A percentile compares a stretch with the other conserved stretches of the same genome.
Conservation (phyloP, 2,888 invertebrate species). For the Ophion obscuratus region DNA sequence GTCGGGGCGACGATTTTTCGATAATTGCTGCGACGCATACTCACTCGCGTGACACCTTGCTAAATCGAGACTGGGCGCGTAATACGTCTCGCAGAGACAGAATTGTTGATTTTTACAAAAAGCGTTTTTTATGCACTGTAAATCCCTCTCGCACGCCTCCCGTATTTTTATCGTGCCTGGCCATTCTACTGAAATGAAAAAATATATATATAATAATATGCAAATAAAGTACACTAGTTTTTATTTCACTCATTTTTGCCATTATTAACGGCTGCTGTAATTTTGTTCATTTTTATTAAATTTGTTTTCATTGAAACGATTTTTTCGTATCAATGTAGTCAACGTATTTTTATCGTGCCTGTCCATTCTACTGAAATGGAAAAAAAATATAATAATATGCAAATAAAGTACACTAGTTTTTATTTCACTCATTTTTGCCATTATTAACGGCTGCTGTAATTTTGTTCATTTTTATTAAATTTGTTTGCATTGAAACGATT, state of each 20-base stretch:
- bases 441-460: not conserved
- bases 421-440: not conserved
- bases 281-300: no score
- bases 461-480: no score
- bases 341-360: constrained; percentile 59
- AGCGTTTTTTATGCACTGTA: constrained; percentile 73
- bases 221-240: not conserved
- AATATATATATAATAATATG: not conserved
- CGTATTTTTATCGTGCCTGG: constrained; percentile 59
- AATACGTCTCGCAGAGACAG: constrained; percentile 73
- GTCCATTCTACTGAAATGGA: constrained; percentile 13
- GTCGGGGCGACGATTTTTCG: not conserved
- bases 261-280: not conserved
- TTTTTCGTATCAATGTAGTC: not conserved
- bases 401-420: not conserved
- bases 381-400: not conserved
- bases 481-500: no score
- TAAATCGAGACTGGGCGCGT: constrained; percentile 70
- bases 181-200: constrained; percentile 18
- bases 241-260: not conserved
- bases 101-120: constrained; percentile 72
- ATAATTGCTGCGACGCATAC: constrained; percentile 47
- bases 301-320: not conserved
- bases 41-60: constrained; percentile 75
- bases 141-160: constrained; percentile 73